Evolutionary conservation across 37 sponge, comb jelly and placozoan genomes (phyloP).

Genomic region (Eunapius fragilis): DNA sequence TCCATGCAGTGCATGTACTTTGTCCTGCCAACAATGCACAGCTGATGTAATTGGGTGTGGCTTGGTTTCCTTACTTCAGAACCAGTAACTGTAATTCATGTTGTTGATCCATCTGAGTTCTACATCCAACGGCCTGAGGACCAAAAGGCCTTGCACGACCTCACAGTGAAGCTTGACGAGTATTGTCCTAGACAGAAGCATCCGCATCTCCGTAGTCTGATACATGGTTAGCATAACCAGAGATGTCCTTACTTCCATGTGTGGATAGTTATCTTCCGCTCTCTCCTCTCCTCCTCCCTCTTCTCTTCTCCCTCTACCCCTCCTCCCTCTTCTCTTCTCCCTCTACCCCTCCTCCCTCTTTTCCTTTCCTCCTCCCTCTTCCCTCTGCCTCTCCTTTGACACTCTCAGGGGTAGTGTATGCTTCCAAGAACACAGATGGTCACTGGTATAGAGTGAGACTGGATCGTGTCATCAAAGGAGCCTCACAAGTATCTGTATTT

Average conservation of each 20-base stretch:
- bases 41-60: too few relatives aligned
- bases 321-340: not conserved
- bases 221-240: not conserved
- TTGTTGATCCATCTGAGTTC: not conserved
- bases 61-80: not conserved
- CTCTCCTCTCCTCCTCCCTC: not conserved
- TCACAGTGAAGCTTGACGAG: not conserved
- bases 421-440: not conserved
- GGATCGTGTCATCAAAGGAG: not conserved
- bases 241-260: too few relatives aligned
- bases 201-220: not conserved
- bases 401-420: not conserved
- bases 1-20: not conserved
- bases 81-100: not conserved
- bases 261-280: too few relatives aligned
- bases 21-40: too few relatives aligned
- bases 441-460: not conserved
- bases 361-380: not conserved
- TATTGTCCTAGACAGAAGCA: not conserved
- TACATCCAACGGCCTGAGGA: not conserved
- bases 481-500: not conserved
- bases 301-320: not conserved
- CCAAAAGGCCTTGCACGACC: not conserved
- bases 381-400: not conserved
- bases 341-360: not conserved